These are phyloP conservation scores for Ceyx cyanopectus DNA, from an alignment of 2,113 vertebrate genomes.

Conservation along the genomic window DNA sequence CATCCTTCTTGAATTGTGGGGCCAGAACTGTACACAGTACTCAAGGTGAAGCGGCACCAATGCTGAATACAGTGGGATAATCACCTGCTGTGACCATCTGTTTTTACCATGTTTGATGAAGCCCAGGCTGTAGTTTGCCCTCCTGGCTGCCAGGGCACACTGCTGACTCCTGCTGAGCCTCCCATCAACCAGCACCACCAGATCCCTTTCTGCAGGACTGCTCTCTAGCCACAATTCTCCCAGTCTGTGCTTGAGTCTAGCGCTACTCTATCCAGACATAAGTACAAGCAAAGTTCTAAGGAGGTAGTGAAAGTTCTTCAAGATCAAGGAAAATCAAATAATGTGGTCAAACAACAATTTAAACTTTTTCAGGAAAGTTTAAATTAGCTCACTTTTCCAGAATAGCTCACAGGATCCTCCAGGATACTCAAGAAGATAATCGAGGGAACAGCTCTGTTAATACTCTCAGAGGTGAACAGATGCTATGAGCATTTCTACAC, in stretches of 20 bases:
- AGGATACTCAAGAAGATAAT: neutral
- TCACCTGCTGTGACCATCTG: too few species aligned
- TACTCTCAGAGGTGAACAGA: neutral
- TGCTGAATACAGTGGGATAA: too few species aligned
- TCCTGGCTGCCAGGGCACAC: too few species aligned
- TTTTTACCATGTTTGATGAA: too few species aligned
- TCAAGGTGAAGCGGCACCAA: too few species aligned
- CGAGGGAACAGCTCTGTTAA: neutral
- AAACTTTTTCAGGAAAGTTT: neutral
- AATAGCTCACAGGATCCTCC: neutral
- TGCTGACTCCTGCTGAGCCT: too few species aligned
- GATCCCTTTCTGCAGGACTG: neutral
- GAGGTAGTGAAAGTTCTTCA: neutral
- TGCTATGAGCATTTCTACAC: neutral
- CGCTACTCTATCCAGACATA: neutral
- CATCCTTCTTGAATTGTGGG: neutral
- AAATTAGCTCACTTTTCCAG: neutral
- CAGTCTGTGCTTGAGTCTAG: neutral
- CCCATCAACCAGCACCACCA: accelerated
- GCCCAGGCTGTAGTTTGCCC: too few species aligned
- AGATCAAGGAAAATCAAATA: neutral
- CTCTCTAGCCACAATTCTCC: neutral
- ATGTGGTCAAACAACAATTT: neutral
- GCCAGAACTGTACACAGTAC: too few species aligned
- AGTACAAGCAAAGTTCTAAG: neutral